A percentile compares a stretch with the other conserved stretches of the same genome.
These are phyloP conservation scores for Manacus vitellinus DNA, from an alignment of 2,113 vertebrate species.

Conservation along the genomic window DNA sequence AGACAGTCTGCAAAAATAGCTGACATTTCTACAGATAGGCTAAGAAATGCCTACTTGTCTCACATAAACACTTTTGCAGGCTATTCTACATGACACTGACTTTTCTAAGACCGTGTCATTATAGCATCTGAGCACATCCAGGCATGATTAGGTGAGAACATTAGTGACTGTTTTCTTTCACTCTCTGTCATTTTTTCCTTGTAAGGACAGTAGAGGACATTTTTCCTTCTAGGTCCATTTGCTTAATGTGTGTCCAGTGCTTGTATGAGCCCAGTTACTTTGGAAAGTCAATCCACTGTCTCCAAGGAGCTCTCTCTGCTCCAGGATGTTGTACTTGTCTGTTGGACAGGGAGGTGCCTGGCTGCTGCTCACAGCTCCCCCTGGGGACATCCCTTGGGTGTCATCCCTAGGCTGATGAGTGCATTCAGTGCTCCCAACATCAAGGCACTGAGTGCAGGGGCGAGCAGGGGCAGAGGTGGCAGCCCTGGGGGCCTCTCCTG, in stretches of 20 bases:
- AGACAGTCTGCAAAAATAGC: not conserved
- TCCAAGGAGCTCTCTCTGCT: not conserved
- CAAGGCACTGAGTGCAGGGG: not conserved
- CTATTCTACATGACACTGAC: not conserved
- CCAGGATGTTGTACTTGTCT: not conserved
- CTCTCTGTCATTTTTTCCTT: not conserved
- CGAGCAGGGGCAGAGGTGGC: rapidly evolving
- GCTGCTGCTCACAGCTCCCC: not conserved
- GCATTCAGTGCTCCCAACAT: not conserved
- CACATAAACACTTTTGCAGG: not conserved
- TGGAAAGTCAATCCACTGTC: not conserved
- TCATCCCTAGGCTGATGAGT: not conserved
- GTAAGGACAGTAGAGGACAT: not conserved
- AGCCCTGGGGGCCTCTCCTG: not conserved
- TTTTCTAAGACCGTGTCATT: not conserved
- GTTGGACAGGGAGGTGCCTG: rapidly evolving
- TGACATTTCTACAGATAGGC: not conserved
- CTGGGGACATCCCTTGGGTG: not conserved
- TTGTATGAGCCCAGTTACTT: not conserved
- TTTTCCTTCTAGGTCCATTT: not conserved
- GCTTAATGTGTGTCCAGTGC: rapidly evolving
- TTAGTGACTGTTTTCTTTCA: not conserved
- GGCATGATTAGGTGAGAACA: not conserved
- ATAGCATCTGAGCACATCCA: not conserved
- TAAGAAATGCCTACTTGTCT: not conserved